phyloP scores from a whole-genome alignment of 2,888 invertebrate species.

The Teleogryllus oceanicus region DNA sequence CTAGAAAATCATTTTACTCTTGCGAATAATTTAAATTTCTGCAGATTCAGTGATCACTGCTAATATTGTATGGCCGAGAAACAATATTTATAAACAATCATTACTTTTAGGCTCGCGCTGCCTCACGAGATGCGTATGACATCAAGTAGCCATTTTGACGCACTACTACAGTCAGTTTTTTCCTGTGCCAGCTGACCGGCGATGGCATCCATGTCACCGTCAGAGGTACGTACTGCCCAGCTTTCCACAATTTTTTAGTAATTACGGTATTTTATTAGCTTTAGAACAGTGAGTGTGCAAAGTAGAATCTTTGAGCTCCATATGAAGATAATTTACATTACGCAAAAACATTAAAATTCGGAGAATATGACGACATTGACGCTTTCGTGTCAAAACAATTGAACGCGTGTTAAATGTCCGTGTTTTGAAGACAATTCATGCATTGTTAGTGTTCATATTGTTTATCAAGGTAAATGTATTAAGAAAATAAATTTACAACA shows the following conservation, averaged over 20 bases:
- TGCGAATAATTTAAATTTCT: too few relatives aligned
- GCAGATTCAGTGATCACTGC: too few relatives aligned
- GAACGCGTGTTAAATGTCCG: neutral
- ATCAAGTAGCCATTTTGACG: neutral
- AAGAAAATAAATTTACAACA: too few relatives aligned
- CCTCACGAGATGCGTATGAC: neutral
- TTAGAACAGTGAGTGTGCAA: neutral
- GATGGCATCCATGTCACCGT: constrained; percentile 72
- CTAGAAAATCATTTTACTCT: too few relatives aligned
- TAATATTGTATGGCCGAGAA: too few relatives aligned
- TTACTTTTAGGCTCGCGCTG: too few relatives aligned
- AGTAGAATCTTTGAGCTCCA: neutral
- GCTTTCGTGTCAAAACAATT: constrained; percentile 8
- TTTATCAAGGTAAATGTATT: neutral
- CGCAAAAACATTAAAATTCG: neutral
- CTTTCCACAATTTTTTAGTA: neutral
- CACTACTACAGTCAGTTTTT: constrained; percentile 9
- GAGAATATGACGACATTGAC: neutral
- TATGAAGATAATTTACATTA: neutral
- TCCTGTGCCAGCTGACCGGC: constrained; percentile 30
- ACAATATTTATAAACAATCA: too few relatives aligned
- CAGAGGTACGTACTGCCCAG: constrained; percentile 57
- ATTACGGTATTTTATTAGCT: neutral
- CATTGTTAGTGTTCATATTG: neutral
- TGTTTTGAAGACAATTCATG: neutral